phyloP scores from a whole-genome alignment of 2,888 invertebrate genomes.

The Bugulina stolonifera region DNA sequence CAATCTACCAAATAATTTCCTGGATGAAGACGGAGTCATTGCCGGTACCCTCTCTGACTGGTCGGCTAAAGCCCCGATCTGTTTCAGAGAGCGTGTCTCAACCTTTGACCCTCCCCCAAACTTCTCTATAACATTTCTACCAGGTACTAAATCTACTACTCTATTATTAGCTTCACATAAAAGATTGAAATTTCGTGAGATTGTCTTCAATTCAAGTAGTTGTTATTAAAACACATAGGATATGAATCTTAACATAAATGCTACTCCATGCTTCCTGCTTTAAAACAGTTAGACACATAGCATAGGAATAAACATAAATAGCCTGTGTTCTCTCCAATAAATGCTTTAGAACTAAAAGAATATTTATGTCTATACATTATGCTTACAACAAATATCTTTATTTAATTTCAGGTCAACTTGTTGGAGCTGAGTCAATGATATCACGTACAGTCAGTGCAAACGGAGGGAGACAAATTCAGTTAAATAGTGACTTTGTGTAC shows the following conservation, averaged over 20 bases:
- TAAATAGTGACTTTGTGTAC: not conserved
- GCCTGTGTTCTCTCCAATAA: no score
- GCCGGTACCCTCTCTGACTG: conserved; percentile 14
- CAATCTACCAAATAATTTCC: not conserved
- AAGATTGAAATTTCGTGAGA: no score
- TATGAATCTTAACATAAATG: no score
- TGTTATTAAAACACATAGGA: no score
- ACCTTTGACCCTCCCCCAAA: not conserved
- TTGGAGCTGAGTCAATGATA: not conserved
- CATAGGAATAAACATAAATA: no score
- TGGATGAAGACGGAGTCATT: not conserved
- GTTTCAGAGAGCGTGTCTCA: conserved; percentile 13
- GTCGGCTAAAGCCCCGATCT: conserved; percentile 16
- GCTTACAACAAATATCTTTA: no score
- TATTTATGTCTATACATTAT: no score
- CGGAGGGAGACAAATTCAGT: conserved; percentile 12
- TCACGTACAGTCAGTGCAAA: not conserved
- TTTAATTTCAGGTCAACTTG: not conserved
- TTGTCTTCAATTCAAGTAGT: no score
- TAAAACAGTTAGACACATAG: no score
- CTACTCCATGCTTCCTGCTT: no score
- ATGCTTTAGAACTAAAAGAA: no score
- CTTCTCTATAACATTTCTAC: not conserved
- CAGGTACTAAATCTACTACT: conserved; percentile 2
- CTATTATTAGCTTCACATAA: no score